phyloP scores from a whole-genome alignment of 1,140 invertebrate species.

The Heliconius hewitsoni region DNA sequence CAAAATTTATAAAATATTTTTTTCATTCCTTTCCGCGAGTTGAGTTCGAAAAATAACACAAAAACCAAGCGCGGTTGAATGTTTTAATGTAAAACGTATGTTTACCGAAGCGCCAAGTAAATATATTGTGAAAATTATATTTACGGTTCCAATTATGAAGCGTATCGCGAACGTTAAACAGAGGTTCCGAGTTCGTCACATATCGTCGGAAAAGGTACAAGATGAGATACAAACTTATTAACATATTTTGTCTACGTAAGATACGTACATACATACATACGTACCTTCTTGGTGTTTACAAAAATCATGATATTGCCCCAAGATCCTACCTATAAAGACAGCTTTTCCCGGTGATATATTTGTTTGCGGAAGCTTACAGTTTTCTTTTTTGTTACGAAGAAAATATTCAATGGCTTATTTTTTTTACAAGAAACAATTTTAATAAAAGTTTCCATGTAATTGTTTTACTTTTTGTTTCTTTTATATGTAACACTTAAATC shows the following conservation, averaged over 20 bases:
- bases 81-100: neutral
- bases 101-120: neutral
- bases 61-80: neutral
- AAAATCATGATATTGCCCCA: constrained; percentile 19
- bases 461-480: neutral
- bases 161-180: constrained; percentile 25
- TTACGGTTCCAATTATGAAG: constrained; percentile 12
- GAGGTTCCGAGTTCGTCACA: constrained; percentile 12
- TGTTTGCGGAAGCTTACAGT: constrained; percentile 21
- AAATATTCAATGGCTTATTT: constrained; percentile 14
- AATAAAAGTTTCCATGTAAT: constrained; percentile 5
- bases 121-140: constrained; percentile 14
- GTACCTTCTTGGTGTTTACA: neutral
- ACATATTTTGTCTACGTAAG: constrained; percentile 20
- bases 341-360: constrained; percentile 23
- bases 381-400: constrained; percentile 16
- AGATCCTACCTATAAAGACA: constrained; percentile 13
- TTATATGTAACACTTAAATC: neutral
- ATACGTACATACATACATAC: too few relatives aligned
- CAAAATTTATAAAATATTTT: neutral
- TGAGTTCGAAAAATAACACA: neutral
- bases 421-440: constrained; percentile 5
- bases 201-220: constrained; percentile 8
- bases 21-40: neutral
- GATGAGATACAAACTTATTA: constrained; percentile 19